Percentiles rank a stretch among this genome's conserved stretches.
phyloP scores from a whole-genome alignment of 2,888 invertebrate genomes.

The Linnaemya vulpina region DNA sequence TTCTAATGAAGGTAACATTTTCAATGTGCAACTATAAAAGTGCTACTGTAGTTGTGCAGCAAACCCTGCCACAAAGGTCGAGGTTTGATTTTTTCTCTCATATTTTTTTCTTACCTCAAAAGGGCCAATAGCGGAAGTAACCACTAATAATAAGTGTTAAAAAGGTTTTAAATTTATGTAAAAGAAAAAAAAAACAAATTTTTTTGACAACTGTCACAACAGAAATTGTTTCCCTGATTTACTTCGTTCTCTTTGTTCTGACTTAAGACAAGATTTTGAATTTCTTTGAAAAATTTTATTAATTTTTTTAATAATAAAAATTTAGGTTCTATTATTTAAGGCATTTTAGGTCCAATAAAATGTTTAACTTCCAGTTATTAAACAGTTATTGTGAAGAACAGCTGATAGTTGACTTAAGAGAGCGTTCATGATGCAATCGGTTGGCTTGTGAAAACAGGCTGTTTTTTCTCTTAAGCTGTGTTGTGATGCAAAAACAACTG shows the following conservation, averaged over 20 bases:
- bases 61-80: neutral
- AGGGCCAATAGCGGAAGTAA: constrained; percentile 55
- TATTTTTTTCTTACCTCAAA: neutral
- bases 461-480: too few relatives aligned
- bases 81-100: neutral
- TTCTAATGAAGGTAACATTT: neutral
- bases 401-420: too few relatives aligned
- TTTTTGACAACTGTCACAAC: neutral
- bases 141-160: constrained; percentile 46
- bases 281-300: neutral
- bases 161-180: constrained; percentile 7
- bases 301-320: neutral
- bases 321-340: too few relatives aligned
- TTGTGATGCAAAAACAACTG: too few relatives aligned
- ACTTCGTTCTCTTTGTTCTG: neutral
- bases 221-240: neutral
- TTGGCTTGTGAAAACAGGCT: too few relatives aligned
- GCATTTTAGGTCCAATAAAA: too few relatives aligned
- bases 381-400: too few relatives aligned
- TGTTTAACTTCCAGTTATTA: too few relatives aligned
- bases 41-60: constrained; percentile 37
- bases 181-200: neutral
- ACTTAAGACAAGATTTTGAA: too few relatives aligned
- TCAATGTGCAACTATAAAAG: neutral
- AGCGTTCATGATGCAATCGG: too few relatives aligned